These are phyloP conservation scores for Sipha flava DNA, from an alignment of 1,140 invertebrate genomes.

Conservation along the genomic window DNA sequence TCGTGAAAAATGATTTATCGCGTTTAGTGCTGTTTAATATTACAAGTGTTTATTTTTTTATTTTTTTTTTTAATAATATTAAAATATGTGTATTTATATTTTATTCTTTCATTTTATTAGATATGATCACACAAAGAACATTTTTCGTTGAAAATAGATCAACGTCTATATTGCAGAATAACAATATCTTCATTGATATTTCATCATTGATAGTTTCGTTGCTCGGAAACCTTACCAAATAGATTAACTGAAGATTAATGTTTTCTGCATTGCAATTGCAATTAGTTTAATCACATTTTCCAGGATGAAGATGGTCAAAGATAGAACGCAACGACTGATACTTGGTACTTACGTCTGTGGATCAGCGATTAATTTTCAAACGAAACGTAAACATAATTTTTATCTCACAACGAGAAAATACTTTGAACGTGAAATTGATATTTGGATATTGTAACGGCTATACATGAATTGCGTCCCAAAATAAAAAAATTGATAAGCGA, in stretches of 20 bases:
- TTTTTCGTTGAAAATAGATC: too few relatives aligned
- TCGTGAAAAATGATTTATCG: too few relatives aligned
- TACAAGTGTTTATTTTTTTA: too few relatives aligned
- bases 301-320: neutral
- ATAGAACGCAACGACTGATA: neutral
- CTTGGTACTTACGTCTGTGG: neutral
- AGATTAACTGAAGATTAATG: neutral
- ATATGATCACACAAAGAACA: too few relatives aligned
- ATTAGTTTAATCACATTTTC: conserved; percentile 1
- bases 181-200: neutral
- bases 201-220: neutral
- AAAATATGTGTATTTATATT: too few relatives aligned
- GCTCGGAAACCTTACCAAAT: neutral
- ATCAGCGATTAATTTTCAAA: neutral
- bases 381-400: neutral
- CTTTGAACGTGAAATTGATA: neutral
- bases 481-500: too few relatives aligned
- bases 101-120: too few relatives aligned
- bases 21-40: too few relatives aligned
- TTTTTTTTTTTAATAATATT: too few relatives aligned
- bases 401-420: neutral
- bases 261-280: neutral
- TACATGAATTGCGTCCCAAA: too few relatives aligned
- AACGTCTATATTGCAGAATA: too few relatives aligned
- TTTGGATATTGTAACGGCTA: neutral